Percentiles rank a stretch among this genome's conserved stretches.
phyloP scores from a whole-genome alignment of 2,888 invertebrate species.

The Meganola albula region DNA sequence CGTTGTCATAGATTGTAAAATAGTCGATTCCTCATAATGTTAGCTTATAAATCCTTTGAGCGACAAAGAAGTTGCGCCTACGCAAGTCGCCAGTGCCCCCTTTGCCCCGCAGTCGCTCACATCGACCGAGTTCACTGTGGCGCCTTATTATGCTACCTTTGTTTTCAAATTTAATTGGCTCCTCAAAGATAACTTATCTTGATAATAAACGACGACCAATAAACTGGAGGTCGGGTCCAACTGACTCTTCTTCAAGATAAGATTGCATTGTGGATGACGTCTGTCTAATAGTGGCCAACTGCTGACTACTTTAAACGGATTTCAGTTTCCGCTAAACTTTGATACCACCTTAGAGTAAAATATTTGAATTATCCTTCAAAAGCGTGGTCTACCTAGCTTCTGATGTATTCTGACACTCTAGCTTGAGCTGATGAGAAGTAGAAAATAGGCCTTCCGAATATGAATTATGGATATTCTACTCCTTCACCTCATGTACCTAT shows the following conservation, averaged over 20 bases:
- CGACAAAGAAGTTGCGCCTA: constrained; percentile 66
- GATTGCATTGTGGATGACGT: constrained; percentile 57
- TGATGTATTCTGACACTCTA: too few species aligned
- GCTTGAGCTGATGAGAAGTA: too few species aligned
- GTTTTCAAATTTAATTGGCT: constrained; percentile 78
- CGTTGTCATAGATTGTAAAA: constrained; percentile 23
- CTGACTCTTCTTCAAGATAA: constrained; percentile 65
- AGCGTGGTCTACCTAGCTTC: too few species aligned
- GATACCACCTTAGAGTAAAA: not conserved
- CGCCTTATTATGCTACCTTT: constrained; percentile 77
- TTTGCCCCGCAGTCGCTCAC: constrained; percentile 27
- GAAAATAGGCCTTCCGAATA: too few species aligned
- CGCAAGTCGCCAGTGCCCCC: constrained; percentile 51
- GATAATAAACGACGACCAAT: constrained; percentile 77
- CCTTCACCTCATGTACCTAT: too few species aligned
- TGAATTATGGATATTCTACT: too few species aligned
- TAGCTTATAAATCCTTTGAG: constrained; percentile 55
- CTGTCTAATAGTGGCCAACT: constrained; percentile 48
- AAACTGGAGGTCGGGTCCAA: constrained; percentile 68
- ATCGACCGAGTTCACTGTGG: constrained; percentile 49
- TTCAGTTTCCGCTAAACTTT: constrained; percentile 1
- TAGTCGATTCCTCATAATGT: constrained; percentile 46
- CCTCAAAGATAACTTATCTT: constrained; percentile 75
- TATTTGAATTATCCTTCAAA: too few species aligned
- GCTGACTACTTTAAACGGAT: constrained; percentile 4